phyloP scores from a whole-genome alignment of 2,113 vertebrate species.

The Grammomys dolichurus region DNA sequence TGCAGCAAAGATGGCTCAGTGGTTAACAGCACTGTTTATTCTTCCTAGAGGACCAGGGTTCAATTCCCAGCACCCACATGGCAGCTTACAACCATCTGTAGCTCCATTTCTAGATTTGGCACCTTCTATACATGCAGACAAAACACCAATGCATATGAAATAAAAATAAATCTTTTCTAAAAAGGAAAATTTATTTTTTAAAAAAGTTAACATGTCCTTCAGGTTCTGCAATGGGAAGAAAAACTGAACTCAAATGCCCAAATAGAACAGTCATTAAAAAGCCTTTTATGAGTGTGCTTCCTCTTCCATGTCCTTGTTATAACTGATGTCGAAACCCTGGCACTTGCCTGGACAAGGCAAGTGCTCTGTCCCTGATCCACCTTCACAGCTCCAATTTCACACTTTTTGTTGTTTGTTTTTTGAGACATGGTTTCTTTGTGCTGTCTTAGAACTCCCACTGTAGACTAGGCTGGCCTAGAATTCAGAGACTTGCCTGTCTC shows the following conservation, averaged over 20 bases:
- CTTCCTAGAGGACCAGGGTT: neutral
- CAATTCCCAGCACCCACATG: neutral
- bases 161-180: neutral
- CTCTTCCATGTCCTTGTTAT: neutral
- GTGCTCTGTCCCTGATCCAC: neutral
- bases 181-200: neutral
- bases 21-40: neutral
- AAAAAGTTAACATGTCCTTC: neutral
- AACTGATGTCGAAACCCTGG: neutral
- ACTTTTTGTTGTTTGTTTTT: neutral
- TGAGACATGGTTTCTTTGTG: neutral
- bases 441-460: neutral
- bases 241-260: neutral
- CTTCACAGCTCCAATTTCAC: neutral
- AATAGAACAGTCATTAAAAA: conserved; percentile 36
- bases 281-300: neutral
- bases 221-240: conserved; percentile 1
- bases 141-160: neutral
- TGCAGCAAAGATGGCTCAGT: neutral
- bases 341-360: neutral
- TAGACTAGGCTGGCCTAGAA: neutral
- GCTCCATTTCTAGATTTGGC: neutral
- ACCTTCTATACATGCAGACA: neutral
- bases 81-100: neutral
- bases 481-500: too few relatives aligned